These are phyloP conservation scores for Macaria notata DNA, from an alignment of 2,888 invertebrate species.

Conservation along the genomic window DNA sequence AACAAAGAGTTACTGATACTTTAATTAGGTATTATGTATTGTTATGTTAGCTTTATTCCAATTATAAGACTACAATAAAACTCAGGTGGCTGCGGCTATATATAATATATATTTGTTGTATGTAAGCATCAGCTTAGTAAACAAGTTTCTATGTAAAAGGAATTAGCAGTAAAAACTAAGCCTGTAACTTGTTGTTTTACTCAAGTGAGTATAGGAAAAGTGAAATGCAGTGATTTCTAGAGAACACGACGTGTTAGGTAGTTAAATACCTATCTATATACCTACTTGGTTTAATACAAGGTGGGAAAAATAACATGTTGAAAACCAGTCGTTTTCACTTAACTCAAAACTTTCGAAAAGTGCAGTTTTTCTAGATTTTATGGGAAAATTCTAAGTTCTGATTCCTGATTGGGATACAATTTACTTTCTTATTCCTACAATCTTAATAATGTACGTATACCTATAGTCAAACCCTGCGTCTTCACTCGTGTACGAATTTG, in stretches of 20 bases:
- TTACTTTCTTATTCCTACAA: too few species aligned
- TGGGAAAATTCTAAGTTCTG: not conserved
- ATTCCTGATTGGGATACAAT: too few species aligned
- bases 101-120: too few species aligned
- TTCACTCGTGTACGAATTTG: too few species aligned
- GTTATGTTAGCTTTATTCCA: too few species aligned
- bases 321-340: constrained; percentile 15
- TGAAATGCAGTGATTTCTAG: constrained; percentile 25
- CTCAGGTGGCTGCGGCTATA: too few species aligned
- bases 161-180: constrained; percentile 3
- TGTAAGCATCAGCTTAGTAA: too few species aligned
- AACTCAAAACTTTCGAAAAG: constrained; percentile 11
- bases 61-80: too few species aligned
- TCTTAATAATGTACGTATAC: too few species aligned
- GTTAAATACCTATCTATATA: not conserved
- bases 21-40: too few species aligned
- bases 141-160: not conserved
- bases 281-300: constrained; percentile 18
- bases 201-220: constrained; percentile 9
- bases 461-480: too few species aligned
- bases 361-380: not conserved
- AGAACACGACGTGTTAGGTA: constrained; percentile 16
- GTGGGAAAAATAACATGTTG: constrained; percentile 27
- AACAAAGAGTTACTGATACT: too few species aligned
- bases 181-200: constrained; percentile 1